These are phyloP conservation scores for Caenorhabditis latens DNA, from an alignment of 1,140 invertebrate species.

Conservation along the genomic window DNA sequence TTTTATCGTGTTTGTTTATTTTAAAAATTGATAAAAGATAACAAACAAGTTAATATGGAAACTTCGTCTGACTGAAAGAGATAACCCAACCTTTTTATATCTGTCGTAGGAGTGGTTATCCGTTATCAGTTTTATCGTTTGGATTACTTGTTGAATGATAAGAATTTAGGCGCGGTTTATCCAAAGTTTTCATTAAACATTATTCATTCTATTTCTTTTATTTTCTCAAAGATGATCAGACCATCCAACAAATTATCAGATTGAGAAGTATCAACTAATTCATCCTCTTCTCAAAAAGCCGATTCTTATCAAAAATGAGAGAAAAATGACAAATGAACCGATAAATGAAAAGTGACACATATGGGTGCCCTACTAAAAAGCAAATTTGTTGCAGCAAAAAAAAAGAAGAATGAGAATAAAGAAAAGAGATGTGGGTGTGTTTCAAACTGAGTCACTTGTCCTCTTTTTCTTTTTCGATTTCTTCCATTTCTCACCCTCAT, in stretches of 20 bases:
- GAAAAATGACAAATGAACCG: not conserved
- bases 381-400: not conserved
- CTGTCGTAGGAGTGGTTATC: not conserved
- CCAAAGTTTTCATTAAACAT: not conserved
- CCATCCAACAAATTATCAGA: too few relatives aligned
- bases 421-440: slow-evolving; percentile 37
- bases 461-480: slow-evolving; percentile 1
- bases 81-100: not conserved
- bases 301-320: not conserved
- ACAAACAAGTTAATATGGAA: too few relatives aligned
- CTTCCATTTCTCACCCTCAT: slow-evolving; percentile 28
- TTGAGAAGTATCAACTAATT: too few relatives aligned
- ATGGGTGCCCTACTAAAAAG: not conserved
- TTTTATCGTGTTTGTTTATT: too few relatives aligned
- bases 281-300: not conserved
- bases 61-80: not conserved
- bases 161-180: slow-evolving; percentile 15
- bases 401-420: not conserved
- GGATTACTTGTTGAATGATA: not conserved
- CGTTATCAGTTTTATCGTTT: not conserved
- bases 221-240: too few relatives aligned
- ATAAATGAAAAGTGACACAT: slow-evolving; percentile 43
- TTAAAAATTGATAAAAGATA: too few relatives aligned
- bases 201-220: too few relatives aligned
- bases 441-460: slow-evolving; percentile 48